Evolutionary conservation across 2,113 vertebrate species (phyloP).

Genomic region (Siphamia tubifer): DNA sequence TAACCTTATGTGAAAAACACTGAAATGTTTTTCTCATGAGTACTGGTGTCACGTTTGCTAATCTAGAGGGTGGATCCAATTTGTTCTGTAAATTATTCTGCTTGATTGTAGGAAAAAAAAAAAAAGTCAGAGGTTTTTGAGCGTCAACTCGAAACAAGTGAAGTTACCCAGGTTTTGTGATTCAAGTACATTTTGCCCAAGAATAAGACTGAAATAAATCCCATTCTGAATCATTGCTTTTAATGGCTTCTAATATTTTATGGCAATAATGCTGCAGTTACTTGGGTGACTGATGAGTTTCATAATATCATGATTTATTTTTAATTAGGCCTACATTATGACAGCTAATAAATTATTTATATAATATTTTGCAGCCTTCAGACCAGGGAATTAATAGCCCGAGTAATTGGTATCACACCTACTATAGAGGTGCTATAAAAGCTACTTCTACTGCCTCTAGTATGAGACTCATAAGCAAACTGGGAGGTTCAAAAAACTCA

Average conservation of each 20-base stretch:
- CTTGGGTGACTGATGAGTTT: slow-evolving; percentile 44
- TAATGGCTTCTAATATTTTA: slow-evolving; percentile 68
- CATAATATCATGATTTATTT: slow-evolving; percentile 47
- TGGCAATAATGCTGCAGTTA: slow-evolving; percentile 27
- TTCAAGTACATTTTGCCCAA: slow-evolving; percentile 44
- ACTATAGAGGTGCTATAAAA: not conserved
- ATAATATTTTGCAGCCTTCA: slow-evolving; percentile 21
- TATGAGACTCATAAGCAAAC: not conserved
- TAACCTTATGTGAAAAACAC: not conserved
- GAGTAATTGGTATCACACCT: not conserved
- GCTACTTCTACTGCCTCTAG: not conserved
- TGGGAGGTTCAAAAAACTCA: not conserved
- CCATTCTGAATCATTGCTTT: slow-evolving; percentile 61
- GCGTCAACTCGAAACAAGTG: not conserved
- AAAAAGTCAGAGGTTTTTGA: not conserved
- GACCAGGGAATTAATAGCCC: slow-evolving; percentile 6
- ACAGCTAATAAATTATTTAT: slow-evolving; percentile 34
- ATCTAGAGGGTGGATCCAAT: not conserved
- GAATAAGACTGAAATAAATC: slow-evolving; percentile 48
- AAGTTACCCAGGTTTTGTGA: slow-evolving; percentile 23
- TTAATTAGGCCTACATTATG: slow-evolving; percentile 54
- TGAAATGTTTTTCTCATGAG: not conserved
- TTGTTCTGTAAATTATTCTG: slow-evolving; percentile 8
- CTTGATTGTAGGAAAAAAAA: not conserved
- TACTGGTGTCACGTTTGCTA: not conserved